Evolutionary conservation across 2,888 invertebrate species (phyloP), one percentile per base, ranked within the genome.

Genomic region (Lutraria lutraria): DNA sequence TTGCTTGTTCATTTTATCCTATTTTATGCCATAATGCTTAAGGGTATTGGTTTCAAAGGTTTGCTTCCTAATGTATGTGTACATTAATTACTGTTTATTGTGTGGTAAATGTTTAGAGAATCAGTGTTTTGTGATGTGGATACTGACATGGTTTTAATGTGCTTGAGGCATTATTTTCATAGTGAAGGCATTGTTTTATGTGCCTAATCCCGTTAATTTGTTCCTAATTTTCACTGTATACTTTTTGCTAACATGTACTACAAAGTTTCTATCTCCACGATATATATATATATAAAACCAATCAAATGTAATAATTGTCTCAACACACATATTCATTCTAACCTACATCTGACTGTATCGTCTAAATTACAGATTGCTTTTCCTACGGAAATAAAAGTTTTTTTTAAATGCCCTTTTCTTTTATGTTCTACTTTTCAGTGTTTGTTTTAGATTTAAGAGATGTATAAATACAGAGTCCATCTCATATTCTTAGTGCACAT

Each of bases 1-100:
- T 76, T 76, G 34, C 76, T 31, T 31, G 76, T 76, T 76, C 19
- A 31, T 76, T 76, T 76, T 34, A 76, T 76, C 76, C 31, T 13
- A 25, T 34, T 76, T 31, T 76, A 76, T 76, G 19, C 19, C 2
- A 16, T 10, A 34, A 34, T 34, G 76, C 76, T 76, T 31, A 31
- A 34, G 31, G 76, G 76, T 31, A 16, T 76, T 76, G 76, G 31
- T 76, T 31, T 76, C 31, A 25, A 16, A 76, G 76, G 6, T 31
- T 43, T 25, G 76, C 25, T 34, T 76, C 34, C 31, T 76, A 76
- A 76, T 16, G 19, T 76, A 3, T 34, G 31, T 76, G 19, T 76
- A 76, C n/a, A 76, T 31, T 19, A n/a, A n/a, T 76, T 34, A 19
- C 76, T 31, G 31, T 76, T 76, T 34, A 76, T 76, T 76, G 31